Base-by-base conservation (phyloP, 2,888 invertebrate genomes). In the Thymelicus sylvestris region DNA sequence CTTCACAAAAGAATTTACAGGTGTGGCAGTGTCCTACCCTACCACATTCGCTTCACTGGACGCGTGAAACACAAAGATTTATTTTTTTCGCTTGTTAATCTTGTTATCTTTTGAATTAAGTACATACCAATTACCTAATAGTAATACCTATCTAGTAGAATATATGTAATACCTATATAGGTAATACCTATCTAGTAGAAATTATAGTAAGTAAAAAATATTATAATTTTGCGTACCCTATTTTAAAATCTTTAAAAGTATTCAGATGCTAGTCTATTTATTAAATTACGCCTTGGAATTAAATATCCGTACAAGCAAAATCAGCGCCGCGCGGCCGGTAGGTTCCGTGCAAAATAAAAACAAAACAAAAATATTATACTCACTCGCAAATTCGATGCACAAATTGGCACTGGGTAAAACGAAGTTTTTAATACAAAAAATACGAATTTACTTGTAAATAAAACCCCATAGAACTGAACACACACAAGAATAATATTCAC, bases 301-400 rank as follows among this genome's bases (percentile, higher is more conserved):
- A 60, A 59, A 65, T 65, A 69, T 81, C 47, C 48, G 83, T 72
- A 78, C 84, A 86, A 86, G 83, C 79, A 82, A 89, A 63, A 89
- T 86, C 86, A 80, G 80, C 81, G 77, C 81, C 83, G 19, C 19
- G 19, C 19, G 83, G 87, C 83, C 83, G 79, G 79, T 80, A 83
- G 79, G 79, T 80, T 76, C 78, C 69, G 74, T 72, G 85, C 86
- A 85, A 84, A 89, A 87, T 83, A 88, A 86, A 86, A 86, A 84
- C 61, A 68, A 81, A 79, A 83, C 78, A 82, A 77, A 76, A 75
- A 57, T 31, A 38, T 84, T 31, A 38, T 84, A 92, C 92, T 92
- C 81, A 92, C 92, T 84, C 77, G 83, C 81, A 86, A 91, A 87
- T 86, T 86, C 85, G 86, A 82, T 85, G 86, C 85, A 88, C 86